Base-by-base conservation (phyloP, 2,888 invertebrate genomes). In the Drosophila prolongata region DNA sequence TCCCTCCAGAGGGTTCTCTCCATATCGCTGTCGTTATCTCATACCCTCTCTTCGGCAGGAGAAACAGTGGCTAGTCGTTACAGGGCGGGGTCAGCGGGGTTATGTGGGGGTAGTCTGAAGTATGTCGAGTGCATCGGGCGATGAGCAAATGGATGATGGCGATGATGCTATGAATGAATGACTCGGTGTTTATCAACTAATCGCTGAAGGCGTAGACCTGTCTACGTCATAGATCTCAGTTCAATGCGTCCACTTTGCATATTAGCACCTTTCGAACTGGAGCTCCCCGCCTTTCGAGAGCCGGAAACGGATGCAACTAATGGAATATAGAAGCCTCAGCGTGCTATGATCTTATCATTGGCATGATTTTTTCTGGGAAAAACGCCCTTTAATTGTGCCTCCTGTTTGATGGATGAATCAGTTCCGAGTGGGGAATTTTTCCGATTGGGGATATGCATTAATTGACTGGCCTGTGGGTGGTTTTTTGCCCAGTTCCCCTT, bases 281-380 rank as follows among this genome's bases (percentile, higher is more conserved):
- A 83, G 52, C 75, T 69, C 40, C 30, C 19, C 30, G 35, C 11
- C 30, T 16, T 6, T 14, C 35, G 44, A 34, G n/a, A 72, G 73
- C 69, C 83, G 84, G 87, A 83, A 83, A 86, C 87, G 87, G 83
- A 86, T 86, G 67, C 78, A 55, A n/a, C 43, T 56, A 67, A 49
- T 69, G 60, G 65, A 64, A 64, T 80, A 67, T 13, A 47, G 34
- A 38, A 67, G 30, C 46, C 42, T 16, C 40, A 27, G 66, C 76
- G 56, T 77, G 75, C 74, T 43, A 37, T 65, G 87, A 83, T 83
- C 55, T 67, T 83, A 87, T 83, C 87, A 49, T 52, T 66, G 69
- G 35, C 87, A 83, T 86, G 87, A 83, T 64, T 79, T 65, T 83
- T 79, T 78, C 79, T 71, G 83, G 87, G 67, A 83, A 86, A 78